Evolutionary conservation across 2,797 vertebrate species (phyloP).

Genomic region (Gymnodraco acuticeps): DNA sequence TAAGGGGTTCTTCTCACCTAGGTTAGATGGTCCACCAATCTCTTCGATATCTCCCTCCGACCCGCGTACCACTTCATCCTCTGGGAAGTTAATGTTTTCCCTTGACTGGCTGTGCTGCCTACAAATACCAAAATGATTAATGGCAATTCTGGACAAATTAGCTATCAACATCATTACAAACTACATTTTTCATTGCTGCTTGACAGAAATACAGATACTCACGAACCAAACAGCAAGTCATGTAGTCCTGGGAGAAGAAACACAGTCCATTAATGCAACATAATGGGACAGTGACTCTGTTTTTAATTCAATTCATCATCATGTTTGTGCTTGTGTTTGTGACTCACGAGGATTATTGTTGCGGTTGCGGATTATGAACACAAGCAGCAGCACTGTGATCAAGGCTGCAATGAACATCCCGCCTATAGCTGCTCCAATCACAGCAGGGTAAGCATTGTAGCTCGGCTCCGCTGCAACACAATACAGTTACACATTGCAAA

Average conservation of each 20-base stretch:
- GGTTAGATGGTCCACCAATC: conserved; percentile 49
- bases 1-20: conserved; percentile 64
- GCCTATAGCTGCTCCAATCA: conserved; percentile 88
- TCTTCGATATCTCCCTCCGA: conserved; percentile 64
- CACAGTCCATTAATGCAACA: conserved; percentile 1
- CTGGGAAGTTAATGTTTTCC: conserved; percentile 86
- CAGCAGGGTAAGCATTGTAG: conserved; percentile 88
- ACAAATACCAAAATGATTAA: conserved; percentile 19
- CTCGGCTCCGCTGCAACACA: conserved; percentile 89
- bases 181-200: not conserved
- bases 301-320: not conserved
- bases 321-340: not conserved
- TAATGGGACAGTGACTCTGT: not conserved
- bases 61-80: conserved; percentile 81
- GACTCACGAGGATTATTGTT: conserved; percentile 89
- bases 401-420: conserved; percentile 90
- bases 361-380: conserved; percentile 87
- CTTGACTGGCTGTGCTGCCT: conserved; percentile 83
- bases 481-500: conserved; percentile 74
- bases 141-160: not conserved
- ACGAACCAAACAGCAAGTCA: conserved; percentile 89
- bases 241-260: conserved; percentile 85
- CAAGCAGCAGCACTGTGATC: conserved; percentile 83
- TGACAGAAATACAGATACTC: conserved; percentile 70
- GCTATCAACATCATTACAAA: not conserved